phyloP scores from a whole-genome alignment of 2,888 invertebrate species.

The Diaphora mendica region DNA sequence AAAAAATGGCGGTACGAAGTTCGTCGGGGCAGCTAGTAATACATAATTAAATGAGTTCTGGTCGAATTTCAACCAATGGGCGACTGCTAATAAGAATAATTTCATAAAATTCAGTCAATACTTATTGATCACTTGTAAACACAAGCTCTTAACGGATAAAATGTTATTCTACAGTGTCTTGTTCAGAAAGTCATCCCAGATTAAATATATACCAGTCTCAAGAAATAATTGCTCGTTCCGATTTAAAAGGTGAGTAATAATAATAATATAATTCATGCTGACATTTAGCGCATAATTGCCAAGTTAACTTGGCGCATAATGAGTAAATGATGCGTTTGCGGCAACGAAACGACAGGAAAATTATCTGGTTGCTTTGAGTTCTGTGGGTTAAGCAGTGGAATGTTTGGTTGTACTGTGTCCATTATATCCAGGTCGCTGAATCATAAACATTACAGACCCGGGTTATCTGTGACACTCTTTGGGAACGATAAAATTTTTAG shows the following conservation, averaged over 20 bases:
- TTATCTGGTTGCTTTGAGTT: slow-evolving; percentile 45
- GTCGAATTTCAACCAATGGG: too few relatives aligned
- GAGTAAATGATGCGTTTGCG: slow-evolving; percentile 47
- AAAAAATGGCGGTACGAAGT: too few relatives aligned
- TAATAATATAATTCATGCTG: slow-evolving; percentile 12
- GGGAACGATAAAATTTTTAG: too few relatives aligned
- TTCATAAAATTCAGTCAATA: too few relatives aligned
- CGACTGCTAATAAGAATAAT: too few relatives aligned
- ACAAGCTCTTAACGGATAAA: not conserved
- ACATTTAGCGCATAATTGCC: slow-evolving; percentile 41
- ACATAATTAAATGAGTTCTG: too few relatives aligned
- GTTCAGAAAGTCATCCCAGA: not conserved
- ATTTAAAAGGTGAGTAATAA: slow-evolving; percentile 21
- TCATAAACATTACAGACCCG: not conserved
- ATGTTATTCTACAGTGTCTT: not conserved
- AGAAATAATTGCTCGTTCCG: slow-evolving; percentile 21
- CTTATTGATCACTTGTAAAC: too few relatives aligned
- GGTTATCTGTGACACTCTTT: too few relatives aligned
- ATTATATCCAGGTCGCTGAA: not conserved
- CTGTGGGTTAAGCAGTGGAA: not conserved
- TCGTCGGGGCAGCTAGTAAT: too few relatives aligned
- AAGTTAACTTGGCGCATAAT: slow-evolving; percentile 50
- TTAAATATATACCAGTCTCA: not conserved
- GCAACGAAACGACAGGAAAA: slow-evolving; percentile 56
- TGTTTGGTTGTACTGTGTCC: not conserved